phyloP scores from a whole-genome alignment of 2,113 vertebrate genomes.

The Syrrhaptes paradoxus region DNA sequence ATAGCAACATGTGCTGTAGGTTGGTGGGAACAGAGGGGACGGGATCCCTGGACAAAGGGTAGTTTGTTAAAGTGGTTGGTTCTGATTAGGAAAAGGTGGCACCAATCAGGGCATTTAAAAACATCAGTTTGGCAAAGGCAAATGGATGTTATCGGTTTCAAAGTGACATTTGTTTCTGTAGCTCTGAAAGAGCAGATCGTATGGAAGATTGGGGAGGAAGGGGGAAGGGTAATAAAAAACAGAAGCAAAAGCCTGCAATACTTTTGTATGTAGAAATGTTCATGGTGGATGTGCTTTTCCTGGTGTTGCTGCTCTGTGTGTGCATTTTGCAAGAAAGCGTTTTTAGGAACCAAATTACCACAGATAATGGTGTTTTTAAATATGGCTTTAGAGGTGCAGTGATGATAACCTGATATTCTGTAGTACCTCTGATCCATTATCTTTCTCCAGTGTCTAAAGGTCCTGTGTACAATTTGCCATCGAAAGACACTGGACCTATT shows the following conservation, averaged over 20 bases:
- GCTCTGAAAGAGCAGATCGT: background rate
- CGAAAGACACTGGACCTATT: slow-evolving; percentile 6
- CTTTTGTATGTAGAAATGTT: background rate
- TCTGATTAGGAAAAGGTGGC: slow-evolving; percentile 78
- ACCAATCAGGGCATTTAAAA: slow-evolving; percentile 59
- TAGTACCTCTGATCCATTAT: background rate
- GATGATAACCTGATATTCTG: background rate
- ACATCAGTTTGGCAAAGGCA: slow-evolving; percentile 12
- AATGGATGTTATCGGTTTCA: slow-evolving; percentile 48
- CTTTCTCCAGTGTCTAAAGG: background rate
- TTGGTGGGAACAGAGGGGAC: slow-evolving; percentile 72
- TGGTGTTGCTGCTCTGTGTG: background rate
- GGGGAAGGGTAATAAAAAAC: slow-evolving; percentile 16
- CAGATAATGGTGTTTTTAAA: background rate
- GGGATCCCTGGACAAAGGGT: slow-evolving; percentile 78
- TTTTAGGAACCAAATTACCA: background rate
- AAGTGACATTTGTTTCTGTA: slow-evolving; percentile 32
- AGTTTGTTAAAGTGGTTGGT: slow-evolving; percentile 79
- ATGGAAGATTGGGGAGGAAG: background rate
- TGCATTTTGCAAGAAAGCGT: background rate
- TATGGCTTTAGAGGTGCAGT: background rate
- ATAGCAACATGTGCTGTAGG: slow-evolving; percentile 81
- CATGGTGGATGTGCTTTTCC: background rate
- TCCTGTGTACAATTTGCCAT: rapidly evolving
- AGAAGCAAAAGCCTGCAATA: background rate